phyloP scores from a whole-genome alignment of 2,113 vertebrate genomes.

The Xenotilapia leptura region DNA sequence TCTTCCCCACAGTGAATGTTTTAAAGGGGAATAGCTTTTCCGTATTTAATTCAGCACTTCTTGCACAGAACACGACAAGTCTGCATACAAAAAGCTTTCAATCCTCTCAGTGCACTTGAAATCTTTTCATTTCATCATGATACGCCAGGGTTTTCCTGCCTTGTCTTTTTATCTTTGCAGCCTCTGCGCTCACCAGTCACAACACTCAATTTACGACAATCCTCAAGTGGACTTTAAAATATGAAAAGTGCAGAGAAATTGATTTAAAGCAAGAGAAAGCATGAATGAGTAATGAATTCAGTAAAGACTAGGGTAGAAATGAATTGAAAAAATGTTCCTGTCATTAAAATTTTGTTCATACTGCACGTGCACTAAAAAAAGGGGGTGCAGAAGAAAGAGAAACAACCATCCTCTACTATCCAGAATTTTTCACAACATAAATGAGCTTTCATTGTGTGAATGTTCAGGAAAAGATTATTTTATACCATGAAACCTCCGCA shows the following conservation, averaged over 20 bases:
- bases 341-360: background rate
- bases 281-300: conserved; percentile 12
- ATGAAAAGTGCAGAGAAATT: background rate
- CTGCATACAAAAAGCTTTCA: conserved; percentile 6
- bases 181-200: background rate
- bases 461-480: background rate
- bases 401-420: background rate
- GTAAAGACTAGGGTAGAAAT: background rate
- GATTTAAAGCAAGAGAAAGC: background rate
- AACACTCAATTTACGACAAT: conserved; percentile 16
- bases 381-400: background rate
- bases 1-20: background rate
- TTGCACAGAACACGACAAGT: background rate
- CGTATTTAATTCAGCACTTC: conserved; percentile 32
- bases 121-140: conserved; percentile 17
- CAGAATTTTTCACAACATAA: background rate
- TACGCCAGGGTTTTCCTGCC: background rate
- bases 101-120: background rate
- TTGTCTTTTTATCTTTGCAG: conserved; percentile 27
- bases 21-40: background rate
- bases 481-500: background rate
- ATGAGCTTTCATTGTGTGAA: background rate
- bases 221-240: conserved; percentile 26
- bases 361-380: background rate
- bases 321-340: background rate